Percentiles rank a stretch among this genome's conserved stretches.
Evolutionary conservation across 2,797 vertebrate species (phyloP).

Genomic region (Gobio occitaniae): DNA sequence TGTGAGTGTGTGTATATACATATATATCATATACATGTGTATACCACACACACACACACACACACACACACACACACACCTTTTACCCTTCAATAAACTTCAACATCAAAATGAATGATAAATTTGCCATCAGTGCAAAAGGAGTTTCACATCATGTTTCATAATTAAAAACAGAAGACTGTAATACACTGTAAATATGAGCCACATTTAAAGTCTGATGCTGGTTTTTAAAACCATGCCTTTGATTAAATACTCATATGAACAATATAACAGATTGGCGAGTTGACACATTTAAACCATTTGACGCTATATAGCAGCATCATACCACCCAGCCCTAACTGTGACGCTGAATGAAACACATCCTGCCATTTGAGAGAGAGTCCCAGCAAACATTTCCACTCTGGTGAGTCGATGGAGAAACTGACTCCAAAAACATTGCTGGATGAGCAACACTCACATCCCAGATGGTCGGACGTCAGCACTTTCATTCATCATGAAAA

Average conservation of each 20-base stretch:
- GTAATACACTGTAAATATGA: not conserved
- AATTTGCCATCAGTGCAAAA: not conserved
- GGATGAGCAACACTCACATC: slow-evolving; percentile 13
- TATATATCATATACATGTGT: too few relatives aligned
- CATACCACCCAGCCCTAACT: not conserved
- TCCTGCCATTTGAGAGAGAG: not conserved
- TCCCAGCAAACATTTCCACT: slow-evolving; percentile 22
- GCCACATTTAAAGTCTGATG: not conserved
- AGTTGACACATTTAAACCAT: not conserved
- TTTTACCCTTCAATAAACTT: not conserved
- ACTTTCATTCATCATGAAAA: slow-evolving; percentile 21
- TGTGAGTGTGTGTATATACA: too few relatives aligned
- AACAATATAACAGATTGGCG: not conserved
- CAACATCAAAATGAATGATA: not conserved
- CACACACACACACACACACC: too few relatives aligned
- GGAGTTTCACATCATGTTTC: not conserved
- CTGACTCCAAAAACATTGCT: slow-evolving; percentile 1
- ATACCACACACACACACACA: too few relatives aligned
- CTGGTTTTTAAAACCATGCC: not conserved
- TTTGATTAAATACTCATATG: not conserved
- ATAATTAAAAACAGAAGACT: not conserved
- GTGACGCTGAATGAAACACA: not conserved
- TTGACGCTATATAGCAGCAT: not conserved
- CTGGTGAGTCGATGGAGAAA: not conserved
- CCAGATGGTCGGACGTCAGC: slow-evolving; percentile 3